Percentiles rank a stretch among this genome's conserved stretches.
These are phyloP conservation scores for Drosophila murphyi DNA, from an alignment of 1,140 invertebrate genomes.

Conservation along the genomic window DNA sequence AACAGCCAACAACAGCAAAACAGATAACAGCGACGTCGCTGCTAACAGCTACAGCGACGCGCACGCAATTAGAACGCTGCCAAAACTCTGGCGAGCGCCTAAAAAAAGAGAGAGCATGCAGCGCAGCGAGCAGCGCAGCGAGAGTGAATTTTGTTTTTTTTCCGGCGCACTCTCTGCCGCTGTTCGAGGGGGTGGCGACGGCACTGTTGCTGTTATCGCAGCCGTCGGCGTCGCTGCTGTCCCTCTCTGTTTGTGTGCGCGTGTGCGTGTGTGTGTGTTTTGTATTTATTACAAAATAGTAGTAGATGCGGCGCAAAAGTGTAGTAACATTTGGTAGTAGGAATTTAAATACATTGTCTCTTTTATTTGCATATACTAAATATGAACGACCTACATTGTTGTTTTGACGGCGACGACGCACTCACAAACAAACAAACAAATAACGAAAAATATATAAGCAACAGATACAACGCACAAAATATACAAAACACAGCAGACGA, in stretches of 20 bases:
- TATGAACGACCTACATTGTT: constrained; percentile 80
- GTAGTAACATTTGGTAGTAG: constrained; percentile 51
- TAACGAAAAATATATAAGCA: constrained; percentile 48
- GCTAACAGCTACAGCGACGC: constrained; percentile 44
- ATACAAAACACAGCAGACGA: constrained; percentile 30
- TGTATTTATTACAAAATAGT: constrained; percentile 54
- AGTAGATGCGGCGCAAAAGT: constrained; percentile 38
- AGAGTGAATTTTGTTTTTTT: constrained; percentile 57
- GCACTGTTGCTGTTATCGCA: constrained; percentile 46
- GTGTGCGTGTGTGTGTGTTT: constrained; percentile 42
- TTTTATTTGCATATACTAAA: constrained; percentile 78
- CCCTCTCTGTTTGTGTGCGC: constrained; percentile 1
- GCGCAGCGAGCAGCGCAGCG: constrained; percentile 45
- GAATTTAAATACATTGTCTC: constrained; percentile 37
- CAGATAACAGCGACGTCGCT: constrained; percentile 60
- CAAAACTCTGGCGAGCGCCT: constrained; percentile 21
- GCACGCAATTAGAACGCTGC: constrained; percentile 64
- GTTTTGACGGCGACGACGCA: constrained; percentile 39
- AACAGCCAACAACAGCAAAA: constrained; percentile 26
- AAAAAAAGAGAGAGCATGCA: constrained; percentile 22
- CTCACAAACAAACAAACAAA: constrained; percentile 58
- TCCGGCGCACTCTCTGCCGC: constrained; percentile 21
- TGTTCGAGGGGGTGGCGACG: constrained; percentile 46
- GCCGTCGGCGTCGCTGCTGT: constrained; percentile 29
- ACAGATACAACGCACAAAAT: constrained; percentile 52